phyloP scores from a whole-genome alignment of 2,888 invertebrate genomes.

The Epirrhoe tristata region DNA sequence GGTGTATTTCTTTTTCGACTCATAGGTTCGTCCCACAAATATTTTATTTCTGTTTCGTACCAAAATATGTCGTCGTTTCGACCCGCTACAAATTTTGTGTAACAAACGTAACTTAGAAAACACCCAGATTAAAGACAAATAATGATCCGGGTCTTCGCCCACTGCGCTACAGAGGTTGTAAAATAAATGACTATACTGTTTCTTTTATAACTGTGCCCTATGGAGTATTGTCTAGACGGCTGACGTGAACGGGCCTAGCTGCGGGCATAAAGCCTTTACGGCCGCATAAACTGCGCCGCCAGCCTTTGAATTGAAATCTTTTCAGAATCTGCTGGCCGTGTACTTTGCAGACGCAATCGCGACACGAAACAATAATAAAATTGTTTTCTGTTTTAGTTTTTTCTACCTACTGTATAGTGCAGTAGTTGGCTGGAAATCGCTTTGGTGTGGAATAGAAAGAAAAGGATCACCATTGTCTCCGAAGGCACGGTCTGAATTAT shows the following conservation, averaged over 20 bases:
- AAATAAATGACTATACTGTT: background rate
- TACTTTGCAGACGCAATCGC: slow-evolving; percentile 5
- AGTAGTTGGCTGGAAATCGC: too few species aligned
- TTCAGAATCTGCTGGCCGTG: slow-evolving; percentile 22
- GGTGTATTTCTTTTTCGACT: too few species aligned
- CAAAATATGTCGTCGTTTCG: too few species aligned
- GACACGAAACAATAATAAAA: background rate
- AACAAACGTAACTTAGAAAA: too few species aligned
- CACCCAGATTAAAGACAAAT: too few species aligned
- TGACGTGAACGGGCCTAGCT: slow-evolving; percentile 25
- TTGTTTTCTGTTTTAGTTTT: background rate
- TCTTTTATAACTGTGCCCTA: background rate
- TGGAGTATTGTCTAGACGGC: slow-evolving; percentile 32
- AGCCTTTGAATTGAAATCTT: slow-evolving; percentile 32
- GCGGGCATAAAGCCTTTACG: slow-evolving; percentile 27
- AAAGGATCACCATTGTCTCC: too few species aligned
- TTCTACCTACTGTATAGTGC: background rate
- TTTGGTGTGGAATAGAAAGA: too few species aligned
- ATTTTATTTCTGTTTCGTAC: too few species aligned
- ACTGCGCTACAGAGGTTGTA: background rate
- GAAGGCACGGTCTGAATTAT: too few species aligned
- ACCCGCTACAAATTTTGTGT: too few species aligned
- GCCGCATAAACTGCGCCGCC: slow-evolving; percentile 31
- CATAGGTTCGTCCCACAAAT: too few species aligned
- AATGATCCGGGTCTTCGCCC: too few species aligned